Conservation (phyloP, 2,888 invertebrate species). For the Heteromyza rotundicornis region DNA sequence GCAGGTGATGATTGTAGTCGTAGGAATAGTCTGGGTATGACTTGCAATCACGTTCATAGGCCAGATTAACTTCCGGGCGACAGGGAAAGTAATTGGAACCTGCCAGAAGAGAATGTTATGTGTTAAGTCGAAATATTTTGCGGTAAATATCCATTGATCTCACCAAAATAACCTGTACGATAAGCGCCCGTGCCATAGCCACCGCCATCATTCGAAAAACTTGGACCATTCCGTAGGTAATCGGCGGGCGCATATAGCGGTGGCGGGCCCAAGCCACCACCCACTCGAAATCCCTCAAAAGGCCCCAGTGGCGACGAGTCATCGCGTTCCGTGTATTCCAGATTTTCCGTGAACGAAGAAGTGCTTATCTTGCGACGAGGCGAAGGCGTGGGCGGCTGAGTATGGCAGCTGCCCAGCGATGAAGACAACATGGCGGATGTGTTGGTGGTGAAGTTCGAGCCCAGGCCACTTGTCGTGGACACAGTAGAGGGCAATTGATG, state of each 20-base stretch:
- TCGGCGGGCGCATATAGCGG: conserved; percentile 53
- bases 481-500: conserved; percentile 66
- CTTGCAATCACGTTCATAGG: conserved; percentile 60
- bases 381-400: conserved; percentile 70
- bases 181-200: conserved; percentile 43
- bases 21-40: conserved; percentile 62
- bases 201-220: conserved; percentile 55
- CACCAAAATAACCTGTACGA: conserved; percentile 60
- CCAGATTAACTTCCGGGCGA: conserved; percentile 57
- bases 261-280: conserved; percentile 47
- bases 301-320: conserved; percentile 27
- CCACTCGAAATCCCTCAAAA: conserved; percentile 51
- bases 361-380: conserved; percentile 77
- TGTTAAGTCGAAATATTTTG: background rate
- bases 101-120: conserved; percentile 21
- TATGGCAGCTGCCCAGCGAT: conserved; percentile 58
- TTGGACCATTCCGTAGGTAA: conserved; percentile 55
- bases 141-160: conserved; percentile 20
- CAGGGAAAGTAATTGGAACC: conserved; percentile 62
- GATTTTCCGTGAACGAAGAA: conserved; percentile 72
- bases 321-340: conserved; percentile 41
- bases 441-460: conserved; percentile 63
- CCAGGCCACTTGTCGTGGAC: conserved; percentile 66
- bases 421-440: conserved; percentile 59
- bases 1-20: conserved; percentile 56